phyloP scores from a whole-genome alignment of 2,888 invertebrate genomes.

The Coremacera marginata region DNA sequence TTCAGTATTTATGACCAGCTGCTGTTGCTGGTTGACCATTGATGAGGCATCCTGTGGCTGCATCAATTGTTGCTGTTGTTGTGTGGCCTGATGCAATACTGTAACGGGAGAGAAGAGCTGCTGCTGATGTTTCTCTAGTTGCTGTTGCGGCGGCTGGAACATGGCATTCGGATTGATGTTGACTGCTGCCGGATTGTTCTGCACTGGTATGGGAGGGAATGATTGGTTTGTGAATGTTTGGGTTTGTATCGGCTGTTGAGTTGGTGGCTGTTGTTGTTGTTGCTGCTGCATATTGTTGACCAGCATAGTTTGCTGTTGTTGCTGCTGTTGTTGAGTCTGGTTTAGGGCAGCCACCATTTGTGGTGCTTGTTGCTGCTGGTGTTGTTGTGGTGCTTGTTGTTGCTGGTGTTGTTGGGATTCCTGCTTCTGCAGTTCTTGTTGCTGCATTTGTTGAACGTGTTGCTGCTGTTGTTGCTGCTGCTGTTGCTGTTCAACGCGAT shows the following conservation, averaged over 20 bases:
- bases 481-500: constrained; percentile 39
- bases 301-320: constrained; percentile 33
- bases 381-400: constrained; percentile 29
- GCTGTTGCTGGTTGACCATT: constrained; percentile 39
- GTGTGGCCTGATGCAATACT: constrained; percentile 20
- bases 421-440: constrained; percentile 35
- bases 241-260: constrained; percentile 76
- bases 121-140: constrained; percentile 46
- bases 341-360: constrained; percentile 34
- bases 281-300: constrained; percentile 39
- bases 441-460: constrained; percentile 37
- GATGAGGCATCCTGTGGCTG: background rate
- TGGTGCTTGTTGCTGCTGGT: constrained; percentile 32
- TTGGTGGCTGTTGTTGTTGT: constrained; percentile 54
- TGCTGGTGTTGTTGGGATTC: constrained; percentile 33
- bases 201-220: constrained; percentile 71
- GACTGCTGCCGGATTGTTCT: constrained; percentile 30
- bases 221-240: constrained; percentile 90
- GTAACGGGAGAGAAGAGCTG: constrained; percentile 58
- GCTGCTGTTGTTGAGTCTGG: constrained; percentile 45
- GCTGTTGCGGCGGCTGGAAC: constrained; percentile 53
- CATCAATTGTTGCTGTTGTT: constrained; percentile 18
- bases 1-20: constrained; percentile 35
- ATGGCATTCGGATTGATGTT: constrained; percentile 49
- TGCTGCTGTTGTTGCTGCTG: constrained; percentile 45